phyloP scores from a whole-genome alignment of 2,888 invertebrate genomes.

The Drosophila recens region DNA sequence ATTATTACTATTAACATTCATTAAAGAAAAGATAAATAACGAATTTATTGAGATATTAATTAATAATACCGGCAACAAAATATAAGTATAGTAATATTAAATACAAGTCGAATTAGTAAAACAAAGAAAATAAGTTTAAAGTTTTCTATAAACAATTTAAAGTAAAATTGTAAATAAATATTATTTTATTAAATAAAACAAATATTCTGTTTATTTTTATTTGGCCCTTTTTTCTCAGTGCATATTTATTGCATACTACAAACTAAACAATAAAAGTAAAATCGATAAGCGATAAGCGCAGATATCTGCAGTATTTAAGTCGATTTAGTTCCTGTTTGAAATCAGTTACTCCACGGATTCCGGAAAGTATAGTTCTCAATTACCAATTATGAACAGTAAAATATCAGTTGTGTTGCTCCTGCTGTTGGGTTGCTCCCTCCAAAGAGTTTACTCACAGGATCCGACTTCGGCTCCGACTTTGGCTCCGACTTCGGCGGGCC shows the following conservation, averaged over 20 bases:
- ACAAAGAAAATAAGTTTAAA: no score
- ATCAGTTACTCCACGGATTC: constrained; percentile 25
- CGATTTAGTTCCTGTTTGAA: no score
- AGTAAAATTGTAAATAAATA: no score
- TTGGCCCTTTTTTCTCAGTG: constrained; percentile 5
- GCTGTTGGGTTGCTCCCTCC: constrained; percentile 25
- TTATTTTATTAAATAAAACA: no score
- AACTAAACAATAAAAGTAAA: neutral
- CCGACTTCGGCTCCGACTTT: rapidly evolving
- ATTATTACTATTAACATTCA: neutral
- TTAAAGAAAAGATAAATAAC: neutral
- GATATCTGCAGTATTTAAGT: constrained; percentile 30
- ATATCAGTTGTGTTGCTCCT: constrained; percentile 14
- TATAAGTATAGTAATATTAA: no score
- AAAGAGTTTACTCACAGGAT: constrained; percentile 11
- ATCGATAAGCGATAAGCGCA: constrained; percentile 17
- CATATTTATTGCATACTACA: neutral
- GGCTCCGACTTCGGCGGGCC: neutral
- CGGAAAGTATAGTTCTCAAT: neutral
- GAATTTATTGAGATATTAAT: no score
- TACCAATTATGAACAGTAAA: constrained; percentile 21
- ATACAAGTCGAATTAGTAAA: no score
- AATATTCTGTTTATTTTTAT: no score
- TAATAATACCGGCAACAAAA: no score
- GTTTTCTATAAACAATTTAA: no score